Evolutionary conservation across 2,113 vertebrate species (phyloP).

Genomic region (Microcebus lehilahytsara): DNA sequence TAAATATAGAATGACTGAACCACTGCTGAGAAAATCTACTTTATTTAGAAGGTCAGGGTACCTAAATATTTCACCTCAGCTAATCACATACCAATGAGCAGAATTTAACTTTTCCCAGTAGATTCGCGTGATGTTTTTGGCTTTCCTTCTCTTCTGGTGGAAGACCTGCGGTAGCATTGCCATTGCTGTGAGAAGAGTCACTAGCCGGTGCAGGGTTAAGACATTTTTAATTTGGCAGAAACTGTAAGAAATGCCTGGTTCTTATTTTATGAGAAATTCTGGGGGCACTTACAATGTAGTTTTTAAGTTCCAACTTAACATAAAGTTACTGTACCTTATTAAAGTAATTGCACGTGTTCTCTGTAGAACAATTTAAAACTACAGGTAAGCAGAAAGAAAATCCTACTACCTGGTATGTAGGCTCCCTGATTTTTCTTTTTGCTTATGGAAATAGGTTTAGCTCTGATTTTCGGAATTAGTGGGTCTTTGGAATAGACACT

Average conservation of each 20-base stretch:
- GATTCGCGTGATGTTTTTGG: neutral
- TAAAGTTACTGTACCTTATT: neutral
- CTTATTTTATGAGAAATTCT: neutral
- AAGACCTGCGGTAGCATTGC: neutral
- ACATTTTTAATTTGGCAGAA: neutral
- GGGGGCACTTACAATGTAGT: neutral
- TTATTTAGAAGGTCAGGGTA: neutral
- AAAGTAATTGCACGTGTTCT: neutral
- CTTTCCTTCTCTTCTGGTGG: neutral
- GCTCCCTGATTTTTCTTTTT: neutral
- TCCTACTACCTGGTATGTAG: neutral
- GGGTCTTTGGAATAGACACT: neutral
- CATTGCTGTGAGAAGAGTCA: neutral
- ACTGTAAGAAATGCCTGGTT: neutral
- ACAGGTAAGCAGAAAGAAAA: constrained; percentile 12
- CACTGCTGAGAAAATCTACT: neutral
- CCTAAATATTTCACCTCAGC: neutral
- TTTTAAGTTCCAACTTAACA: constrained; percentile 14
- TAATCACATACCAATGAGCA: neutral
- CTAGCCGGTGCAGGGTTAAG: neutral
- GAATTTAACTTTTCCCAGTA: neutral
- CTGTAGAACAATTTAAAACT: constrained; percentile 21
- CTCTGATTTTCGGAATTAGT: constrained; percentile 4
- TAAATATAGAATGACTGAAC: neutral
- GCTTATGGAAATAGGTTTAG: neutral